These are phyloP conservation scores for Cygnus olor DNA, from an alignment of 2,797 vertebrate species.

Conservation along the genomic window DNA sequence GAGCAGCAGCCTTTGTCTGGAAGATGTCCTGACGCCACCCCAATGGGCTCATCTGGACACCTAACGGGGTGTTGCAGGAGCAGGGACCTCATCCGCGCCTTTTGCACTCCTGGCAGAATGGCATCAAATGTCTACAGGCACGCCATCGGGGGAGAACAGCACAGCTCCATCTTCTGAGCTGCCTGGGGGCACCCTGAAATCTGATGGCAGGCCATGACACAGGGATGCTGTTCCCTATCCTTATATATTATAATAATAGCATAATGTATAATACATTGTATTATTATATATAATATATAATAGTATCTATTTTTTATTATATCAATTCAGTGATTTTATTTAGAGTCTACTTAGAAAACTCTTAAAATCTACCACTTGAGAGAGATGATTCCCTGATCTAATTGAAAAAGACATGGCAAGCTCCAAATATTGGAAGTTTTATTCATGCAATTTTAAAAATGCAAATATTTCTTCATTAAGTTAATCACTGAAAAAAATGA, in stretches of 20 bases:
- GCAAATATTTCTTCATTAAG: neutral
- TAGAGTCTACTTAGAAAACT: neutral
- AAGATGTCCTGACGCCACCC: rapidly evolving
- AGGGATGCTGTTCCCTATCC: too few relatives aligned
- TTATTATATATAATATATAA: too few relatives aligned
- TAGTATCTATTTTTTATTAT: too few relatives aligned
- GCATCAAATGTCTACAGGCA: neutral
- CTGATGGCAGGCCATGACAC: neutral
- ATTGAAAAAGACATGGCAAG: neutral
- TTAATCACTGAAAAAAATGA: neutral
- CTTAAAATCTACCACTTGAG: too few relatives aligned
- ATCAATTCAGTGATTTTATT: neutral
- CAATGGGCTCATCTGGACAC: rapidly evolving
- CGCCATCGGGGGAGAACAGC: neutral
- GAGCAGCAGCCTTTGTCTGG: rapidly evolving
- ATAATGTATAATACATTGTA: too few relatives aligned
- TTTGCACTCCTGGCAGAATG: rapidly evolving
- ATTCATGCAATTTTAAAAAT: rapidly evolving
- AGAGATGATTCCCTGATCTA: neutral
- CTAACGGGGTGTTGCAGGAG: neutral
- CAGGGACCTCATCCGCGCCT: rapidly evolving
- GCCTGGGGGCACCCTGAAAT: neutral
- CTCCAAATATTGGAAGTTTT: neutral
- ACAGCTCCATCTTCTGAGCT: rapidly evolving
- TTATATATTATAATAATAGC: too few relatives aligned